These are phyloP conservation scores for Albula glossodonta DNA, from an alignment of 2,113 vertebrate species.

Conservation along the genomic window DNA sequence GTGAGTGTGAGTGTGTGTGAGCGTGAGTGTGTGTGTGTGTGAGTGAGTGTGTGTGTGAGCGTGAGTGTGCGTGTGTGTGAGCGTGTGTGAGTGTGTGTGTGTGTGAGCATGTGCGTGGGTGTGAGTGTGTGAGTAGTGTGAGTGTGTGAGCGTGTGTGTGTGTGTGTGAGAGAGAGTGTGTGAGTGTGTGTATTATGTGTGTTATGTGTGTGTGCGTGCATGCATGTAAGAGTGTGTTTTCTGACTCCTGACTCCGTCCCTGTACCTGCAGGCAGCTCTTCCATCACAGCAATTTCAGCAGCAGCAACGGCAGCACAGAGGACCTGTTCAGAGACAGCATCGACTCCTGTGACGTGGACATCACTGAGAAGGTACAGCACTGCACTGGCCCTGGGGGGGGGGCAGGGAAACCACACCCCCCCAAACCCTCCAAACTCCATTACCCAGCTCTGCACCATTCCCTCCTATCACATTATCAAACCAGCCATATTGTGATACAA, in stretches of 20 bases:
- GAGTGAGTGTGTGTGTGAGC: background rate
- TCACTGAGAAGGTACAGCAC: slow-evolving; percentile 81
- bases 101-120: background rate
- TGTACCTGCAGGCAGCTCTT: slow-evolving; percentile 76
- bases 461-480: background rate
- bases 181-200: background rate
- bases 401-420: background rate
- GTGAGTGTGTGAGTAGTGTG: background rate
- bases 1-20: background rate
- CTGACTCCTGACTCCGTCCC: background rate
- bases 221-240: background rate
- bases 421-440: background rate
- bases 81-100: too few species aligned
- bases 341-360: slow-evolving; percentile 86
- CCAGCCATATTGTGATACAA: background rate
- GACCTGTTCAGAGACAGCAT: slow-evolving; percentile 87
- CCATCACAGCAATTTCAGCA: slow-evolving; percentile 87
- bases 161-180: background rate
- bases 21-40: background rate
- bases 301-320: slow-evolving; percentile 86
- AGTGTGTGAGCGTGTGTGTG: background rate
- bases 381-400: background rate
- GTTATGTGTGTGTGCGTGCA: background rate
- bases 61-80: background rate
- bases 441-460: background rate